Evolutionary conservation across 2,797 vertebrate species (phyloP).

Genomic region (Psittacula derbiana): DNA sequence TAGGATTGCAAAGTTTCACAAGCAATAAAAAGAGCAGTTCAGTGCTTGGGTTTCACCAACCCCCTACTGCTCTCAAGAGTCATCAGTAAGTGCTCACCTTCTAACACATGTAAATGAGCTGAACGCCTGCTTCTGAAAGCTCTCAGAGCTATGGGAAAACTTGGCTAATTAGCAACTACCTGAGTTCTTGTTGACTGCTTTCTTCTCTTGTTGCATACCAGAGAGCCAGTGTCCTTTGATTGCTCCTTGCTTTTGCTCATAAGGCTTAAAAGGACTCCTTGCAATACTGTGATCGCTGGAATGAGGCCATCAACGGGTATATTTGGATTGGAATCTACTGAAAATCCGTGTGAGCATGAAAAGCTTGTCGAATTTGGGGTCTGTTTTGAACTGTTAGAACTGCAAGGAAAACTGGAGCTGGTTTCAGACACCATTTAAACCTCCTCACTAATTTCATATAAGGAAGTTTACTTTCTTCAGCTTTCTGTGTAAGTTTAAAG

Average conservation of each 20-base stretch:
- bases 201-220: neutral
- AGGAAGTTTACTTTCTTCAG: neutral
- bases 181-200: neutral
- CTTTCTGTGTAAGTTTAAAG: neutral
- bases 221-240: neutral
- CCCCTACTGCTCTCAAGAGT: neutral
- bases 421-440: neutral
- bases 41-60: neutral
- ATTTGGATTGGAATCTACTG: neutral
- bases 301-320: neutral
- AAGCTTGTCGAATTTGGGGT: neutral
- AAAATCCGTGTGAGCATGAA: neutral
- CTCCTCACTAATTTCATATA: neutral
- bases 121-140: neutral
- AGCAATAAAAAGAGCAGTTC: neutral
- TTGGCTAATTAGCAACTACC: neutral
- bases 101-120: neutral
- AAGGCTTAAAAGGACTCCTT: neutral
- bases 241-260: neutral
- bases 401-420: neutral
- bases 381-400: neutral
- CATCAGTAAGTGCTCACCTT: neutral
- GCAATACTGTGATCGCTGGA: neutral
- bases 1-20: neutral
- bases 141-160: neutral